Evolutionary conservation across 2,113 vertebrate genomes (phyloP).

Genomic region (Oncorhynchus tshawytscha): DNA sequence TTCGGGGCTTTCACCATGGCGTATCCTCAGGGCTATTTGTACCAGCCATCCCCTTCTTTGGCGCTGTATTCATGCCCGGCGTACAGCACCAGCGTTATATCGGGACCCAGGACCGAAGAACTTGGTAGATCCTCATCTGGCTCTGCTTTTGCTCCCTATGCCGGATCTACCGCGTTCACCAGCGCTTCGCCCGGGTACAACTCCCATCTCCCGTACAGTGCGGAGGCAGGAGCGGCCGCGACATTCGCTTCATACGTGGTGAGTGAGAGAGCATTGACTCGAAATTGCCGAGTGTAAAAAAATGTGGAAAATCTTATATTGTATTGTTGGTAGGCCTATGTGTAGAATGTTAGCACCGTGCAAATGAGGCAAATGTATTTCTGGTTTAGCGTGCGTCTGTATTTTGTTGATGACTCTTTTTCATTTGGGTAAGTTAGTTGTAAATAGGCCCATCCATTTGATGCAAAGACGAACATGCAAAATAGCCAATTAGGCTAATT

Average conservation of each 20-base stretch:
- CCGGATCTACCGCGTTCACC: slow-evolving; percentile 94
- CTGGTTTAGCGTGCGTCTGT: background rate
- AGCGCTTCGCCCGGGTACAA: slow-evolving; percentile 93
- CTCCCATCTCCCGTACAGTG: slow-evolving; percentile 93
- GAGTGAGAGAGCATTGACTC: slow-evolving; percentile 72
- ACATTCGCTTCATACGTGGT: slow-evolving; percentile 98
- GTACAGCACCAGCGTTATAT: slow-evolving; percentile 95
- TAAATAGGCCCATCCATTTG: background rate
- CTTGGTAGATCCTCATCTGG: slow-evolving; percentile 96
- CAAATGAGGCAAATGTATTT: background rate
- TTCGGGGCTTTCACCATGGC: slow-evolving; percentile 90
- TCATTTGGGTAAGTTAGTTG: background rate
- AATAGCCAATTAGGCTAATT: background rate
- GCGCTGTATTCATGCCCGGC: slow-evolving; percentile 97
- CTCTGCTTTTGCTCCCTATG: slow-evolving; percentile 97
- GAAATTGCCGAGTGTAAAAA: background rate
- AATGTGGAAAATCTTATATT: background rate
- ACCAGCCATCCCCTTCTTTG: slow-evolving; percentile 97
- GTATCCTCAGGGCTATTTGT: slow-evolving; percentile 99
- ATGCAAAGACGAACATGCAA: background rate
- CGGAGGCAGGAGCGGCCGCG: slow-evolving; percentile 88
- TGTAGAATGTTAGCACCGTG: background rate
- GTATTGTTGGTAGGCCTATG: background rate
- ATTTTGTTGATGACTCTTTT: background rate
- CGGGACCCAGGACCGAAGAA: slow-evolving; percentile 96